Evolutionary conservation across 2,888 invertebrate species (phyloP), one percentile per base, ranked within the genome.

Genomic region (Dermolepida albohirtum): DNA sequence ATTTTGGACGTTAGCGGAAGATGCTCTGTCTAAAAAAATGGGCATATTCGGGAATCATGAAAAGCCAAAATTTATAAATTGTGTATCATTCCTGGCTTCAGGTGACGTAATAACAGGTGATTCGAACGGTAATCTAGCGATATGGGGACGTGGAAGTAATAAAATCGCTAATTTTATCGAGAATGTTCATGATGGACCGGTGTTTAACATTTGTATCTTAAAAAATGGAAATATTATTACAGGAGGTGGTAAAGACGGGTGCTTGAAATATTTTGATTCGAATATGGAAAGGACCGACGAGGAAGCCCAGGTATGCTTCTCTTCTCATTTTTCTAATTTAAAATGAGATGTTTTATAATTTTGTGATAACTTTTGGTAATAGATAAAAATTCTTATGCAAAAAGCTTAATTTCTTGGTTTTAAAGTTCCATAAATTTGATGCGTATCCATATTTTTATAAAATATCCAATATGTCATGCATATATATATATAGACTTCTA

Each of bases 51-150:
- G 96, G 81, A 89, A 90, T 71, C 84, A 95, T 66, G 96, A 96
- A 78, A 96, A 96, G 79, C 96, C 97, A 1, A 95, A 96, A 84
- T 96, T 93, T 80, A 93, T 97, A 55, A 92, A 96, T 10, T 95
- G 95, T 76, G 86, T 96, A 63, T 92, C 91, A 0, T 96, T 96
- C 80, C 90, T 92, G 72, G 92, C 93, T 77, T 91, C 90, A 73
- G 96, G 96, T 75, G 78, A 86, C 68, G 90, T 95, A 0, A 86
- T 97, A 2, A 93, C 95, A 0, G 96, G 97, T 0, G 97, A 97
- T 83, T 96, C 96, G 0, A 95, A 91, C 84, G 97, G 97, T 69
- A 95, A 92, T 83, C 88, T 97, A 62, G 90, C 91, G 49, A 88
- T 96, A 63, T 97, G 97, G 97, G 91, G 89, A 0, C 88, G 93